Conservation (phyloP, 2,113 vertebrate species). For the Carassius gibelio region DNA sequence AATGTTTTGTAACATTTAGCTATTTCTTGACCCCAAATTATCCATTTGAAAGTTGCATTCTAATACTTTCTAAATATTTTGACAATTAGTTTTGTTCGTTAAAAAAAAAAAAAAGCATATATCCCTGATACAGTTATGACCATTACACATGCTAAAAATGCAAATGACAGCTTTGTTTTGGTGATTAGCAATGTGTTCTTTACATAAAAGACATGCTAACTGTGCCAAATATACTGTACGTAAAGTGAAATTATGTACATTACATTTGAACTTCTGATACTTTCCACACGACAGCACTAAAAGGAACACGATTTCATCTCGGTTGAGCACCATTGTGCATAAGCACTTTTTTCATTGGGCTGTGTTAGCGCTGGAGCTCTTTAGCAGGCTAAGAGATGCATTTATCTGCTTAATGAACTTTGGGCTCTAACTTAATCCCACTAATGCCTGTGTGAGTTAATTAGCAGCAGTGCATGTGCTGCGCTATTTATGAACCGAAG, state of each 20-base stretch:
- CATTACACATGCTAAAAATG: not conserved
- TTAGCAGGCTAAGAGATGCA: conserved; percentile 60
- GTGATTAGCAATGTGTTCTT: not conserved
- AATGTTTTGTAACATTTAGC: no score
- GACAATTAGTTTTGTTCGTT: not conserved
- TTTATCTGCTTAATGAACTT: conserved; percentile 68
- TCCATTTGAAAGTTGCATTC: not conserved
- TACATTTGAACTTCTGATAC: not conserved
- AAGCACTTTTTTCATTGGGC: conserved; percentile 53
- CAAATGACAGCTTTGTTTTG: not conserved
- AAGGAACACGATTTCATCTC: conserved; percentile 40
- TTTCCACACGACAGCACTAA: not conserved
- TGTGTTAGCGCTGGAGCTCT: conserved; percentile 53
- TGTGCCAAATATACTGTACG: not conserved
- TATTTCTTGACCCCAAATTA: not conserved
- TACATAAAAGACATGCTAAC: not conserved
- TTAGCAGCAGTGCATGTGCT: conserved; percentile 62
- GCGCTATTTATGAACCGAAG: conserved; percentile 58
- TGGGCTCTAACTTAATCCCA: conserved; percentile 65
- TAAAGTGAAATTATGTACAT: not conserved
- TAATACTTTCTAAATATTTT: not conserved
- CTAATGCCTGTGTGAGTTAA: conserved; percentile 68
- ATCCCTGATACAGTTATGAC: not conserved
- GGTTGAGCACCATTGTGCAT: conserved; percentile 43
- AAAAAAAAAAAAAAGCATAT: not conserved